Percentiles rank a stretch among this genome's conserved stretches.
phyloP scores from a whole-genome alignment of 2,797 vertebrate species.

The Anomalospiza imberbis region DNA sequence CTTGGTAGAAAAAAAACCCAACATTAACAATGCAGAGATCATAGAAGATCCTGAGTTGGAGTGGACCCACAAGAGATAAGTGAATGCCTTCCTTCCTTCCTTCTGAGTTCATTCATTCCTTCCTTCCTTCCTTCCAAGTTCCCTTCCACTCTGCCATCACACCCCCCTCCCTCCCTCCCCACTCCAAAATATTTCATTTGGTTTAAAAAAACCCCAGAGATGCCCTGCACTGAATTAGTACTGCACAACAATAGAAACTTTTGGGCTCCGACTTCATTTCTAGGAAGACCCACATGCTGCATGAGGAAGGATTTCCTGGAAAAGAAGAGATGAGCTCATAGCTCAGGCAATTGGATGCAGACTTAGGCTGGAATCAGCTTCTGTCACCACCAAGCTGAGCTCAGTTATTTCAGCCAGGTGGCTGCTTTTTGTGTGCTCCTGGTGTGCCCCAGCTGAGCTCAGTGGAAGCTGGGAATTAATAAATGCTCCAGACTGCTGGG shows the following conservation, averaged over 20 bases:
- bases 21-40: neutral
- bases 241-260: neutral
- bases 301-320: neutral
- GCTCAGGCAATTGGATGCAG: neutral
- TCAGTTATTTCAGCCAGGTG: neutral
- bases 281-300: neutral
- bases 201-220: fast-evolving
- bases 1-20: neutral
- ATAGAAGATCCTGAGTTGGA: neutral
- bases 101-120: too few relatives aligned
- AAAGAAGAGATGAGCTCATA: neutral
- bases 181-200: neutral
- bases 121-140: neutral
- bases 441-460: neutral
- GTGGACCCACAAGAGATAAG: fast-evolving
- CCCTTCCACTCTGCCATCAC: neutral
- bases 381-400: neutral
- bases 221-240: neutral
- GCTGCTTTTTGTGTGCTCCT: neutral
- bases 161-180: neutral
- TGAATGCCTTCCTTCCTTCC: neutral
- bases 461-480: neutral
- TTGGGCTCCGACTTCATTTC: neutral
- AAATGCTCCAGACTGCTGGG: neutral
- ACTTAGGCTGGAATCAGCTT: neutral